A percentile compares a stretch with the other conserved stretches of the same genome.
Evolutionary conservation across 2,797 vertebrate genomes (phyloP).

Genomic region (Micromesistius poutassou): DNA sequence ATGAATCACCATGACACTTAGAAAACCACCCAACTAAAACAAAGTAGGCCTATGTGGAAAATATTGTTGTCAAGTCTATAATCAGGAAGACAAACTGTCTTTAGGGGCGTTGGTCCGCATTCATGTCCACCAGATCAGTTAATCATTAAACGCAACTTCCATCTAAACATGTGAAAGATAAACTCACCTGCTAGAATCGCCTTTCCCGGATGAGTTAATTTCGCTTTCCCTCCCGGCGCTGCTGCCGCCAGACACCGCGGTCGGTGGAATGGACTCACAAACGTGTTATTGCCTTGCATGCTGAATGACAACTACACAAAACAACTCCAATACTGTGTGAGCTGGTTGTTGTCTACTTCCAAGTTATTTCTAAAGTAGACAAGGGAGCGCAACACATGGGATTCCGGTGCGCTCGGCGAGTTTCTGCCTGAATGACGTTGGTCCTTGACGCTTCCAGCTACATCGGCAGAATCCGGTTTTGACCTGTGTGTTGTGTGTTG

Average conservation of each 20-base stretch:
- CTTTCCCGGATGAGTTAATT: conserved; percentile 92
- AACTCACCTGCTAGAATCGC: conserved; percentile 90
- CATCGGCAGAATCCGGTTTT: conserved; percentile 4
- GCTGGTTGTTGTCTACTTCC: background rate
- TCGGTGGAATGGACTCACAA: conserved; percentile 49
- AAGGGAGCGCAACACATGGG: conserved; percentile 29
- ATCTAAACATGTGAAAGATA: background rate
- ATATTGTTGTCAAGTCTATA: background rate
- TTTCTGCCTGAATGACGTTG: background rate
- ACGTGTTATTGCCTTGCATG: conserved; percentile 64
- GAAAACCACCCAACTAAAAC: background rate
- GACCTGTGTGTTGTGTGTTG: conserved; percentile 16
- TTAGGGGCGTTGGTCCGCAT: background rate
- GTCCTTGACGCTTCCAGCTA: background rate
- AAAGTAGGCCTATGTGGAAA: background rate
- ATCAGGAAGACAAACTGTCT: background rate
- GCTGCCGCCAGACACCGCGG: conserved; percentile 78
- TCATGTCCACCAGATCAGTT: background rate
- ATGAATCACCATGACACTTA: background rate
- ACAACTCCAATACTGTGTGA: too few species aligned
- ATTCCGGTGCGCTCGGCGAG: conserved; percentile 29
- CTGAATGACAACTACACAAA: background rate
- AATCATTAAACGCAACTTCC: background rate
- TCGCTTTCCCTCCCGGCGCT: conserved; percentile 81
- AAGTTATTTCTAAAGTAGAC: background rate